Evolutionary conservation across 2,113 vertebrate species (phyloP), one percentile per base, ranked within the genome.

Genomic region (Silurus meridionalis): DNA sequence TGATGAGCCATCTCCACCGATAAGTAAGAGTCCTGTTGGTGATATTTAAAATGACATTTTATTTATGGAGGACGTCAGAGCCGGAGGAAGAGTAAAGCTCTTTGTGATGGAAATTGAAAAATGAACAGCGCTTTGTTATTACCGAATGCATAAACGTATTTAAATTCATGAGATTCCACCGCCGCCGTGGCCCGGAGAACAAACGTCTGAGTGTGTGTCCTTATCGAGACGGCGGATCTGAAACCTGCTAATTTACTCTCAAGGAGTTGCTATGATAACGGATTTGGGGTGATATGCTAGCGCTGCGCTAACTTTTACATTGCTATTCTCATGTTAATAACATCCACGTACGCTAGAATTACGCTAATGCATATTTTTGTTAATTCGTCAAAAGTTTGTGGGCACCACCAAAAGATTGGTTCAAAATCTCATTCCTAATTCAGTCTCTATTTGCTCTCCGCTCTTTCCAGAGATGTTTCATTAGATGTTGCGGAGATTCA

Each of bases 141-240:
- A 60, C 64, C 1, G 79, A 79, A 88, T 37, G 75, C 84, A 82
- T 55, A 89, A 67, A 85, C 11, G 55, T 57, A 87, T 91, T 90
- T 69, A 84, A 83, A 91, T 93, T 93, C 87, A 91, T 89, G 86
- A 90, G 85, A 82, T 82, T 66, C 46, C 21, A 52, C 48, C 53
- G 80, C 52, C 48, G 80, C 52, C 48, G 8, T 46, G 23, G 61
- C 48, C 80, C 17, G 61, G 48, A 50, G 58, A 82, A 66, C 46
- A 82, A 82, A 66, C 17, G 21, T 66, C 58, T 52, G 37, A n/a
- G 52, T 52, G 80, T 52, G 61, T 53, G 46, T 82, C 61, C 23
- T 82, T 53, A 66, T 66, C 6, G 6, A 25, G 23, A 66, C 28
- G 11, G 9, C 14, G 52, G 55, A 81, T 66, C 78, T 80, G 28